Evolutionary conservation across 2,888 invertebrate species (phyloP), one percentile per base, ranked within the genome.

Genomic region (Panzeria rudis): DNA sequence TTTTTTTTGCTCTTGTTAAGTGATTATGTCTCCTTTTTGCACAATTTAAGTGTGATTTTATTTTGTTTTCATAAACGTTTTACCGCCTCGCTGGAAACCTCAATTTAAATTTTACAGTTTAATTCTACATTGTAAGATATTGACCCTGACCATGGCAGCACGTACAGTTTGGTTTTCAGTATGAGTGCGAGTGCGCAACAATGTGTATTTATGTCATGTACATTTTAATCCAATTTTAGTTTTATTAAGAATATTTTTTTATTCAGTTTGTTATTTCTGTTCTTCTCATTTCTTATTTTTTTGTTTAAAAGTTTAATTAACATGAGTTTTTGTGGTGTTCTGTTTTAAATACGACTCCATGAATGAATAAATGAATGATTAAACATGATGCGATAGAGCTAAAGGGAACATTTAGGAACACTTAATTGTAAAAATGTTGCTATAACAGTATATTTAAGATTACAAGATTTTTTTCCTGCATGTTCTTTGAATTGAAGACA

Each of bases 101-200:
- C 54, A 56, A 73, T 72, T 47, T 64, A 35, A 25, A 11, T 73
- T 80, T 78, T 78, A 85, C 85, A 82, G 85, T 85, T 85, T 85
- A 75, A 75, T 79, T 82, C 35, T 62, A 66, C 56, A 44, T 69
- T 79, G 20, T 56, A 62, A 62, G 20, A 56, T 29, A 61, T 59
- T 82, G 85, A 76, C 85, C 85, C 71, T 85, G 85, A 82, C 82
- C 82, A 79, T 85, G 82, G 82, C 66, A 72, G 61, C 80, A 84
- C 76, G 80, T 73, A 80, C 71, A 50, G 32, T 61, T 54, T 20
- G 15, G 3, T 25, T 64, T 20, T 41, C 6, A 5, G 3, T 5
- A 29, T 5, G 29, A 32, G 38, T 56, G 23, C 47, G 72, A 47
- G 56, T 47, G 15, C 20, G 71, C 59, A 32, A 59, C 59, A 59